phyloP scores from a whole-genome alignment of 2,888 invertebrate genomes.

The Tribolium freemani region DNA sequence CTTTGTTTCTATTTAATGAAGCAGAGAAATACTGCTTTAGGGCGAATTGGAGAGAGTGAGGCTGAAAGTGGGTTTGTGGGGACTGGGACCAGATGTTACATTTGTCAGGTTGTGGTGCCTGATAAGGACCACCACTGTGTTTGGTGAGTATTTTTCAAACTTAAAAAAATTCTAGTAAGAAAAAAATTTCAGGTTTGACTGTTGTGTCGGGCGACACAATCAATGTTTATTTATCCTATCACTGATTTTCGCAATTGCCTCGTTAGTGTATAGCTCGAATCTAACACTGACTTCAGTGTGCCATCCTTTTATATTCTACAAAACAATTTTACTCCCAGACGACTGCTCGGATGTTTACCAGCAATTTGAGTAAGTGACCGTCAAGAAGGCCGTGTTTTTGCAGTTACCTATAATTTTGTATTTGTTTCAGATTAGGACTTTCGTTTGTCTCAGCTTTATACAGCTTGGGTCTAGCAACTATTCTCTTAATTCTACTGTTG shows the following conservation, averaged over 20 bases:
- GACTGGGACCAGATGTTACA: constrained; percentile 84
- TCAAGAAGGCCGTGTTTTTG: too few species aligned
- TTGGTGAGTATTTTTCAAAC: constrained; percentile 73
- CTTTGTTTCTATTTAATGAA: constrained; percentile 67
- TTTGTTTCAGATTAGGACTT: constrained; percentile 57
- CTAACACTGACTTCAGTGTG: constrained; percentile 90
- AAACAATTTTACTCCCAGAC: constrained; percentile 81
- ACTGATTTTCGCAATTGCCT: constrained; percentile 75
- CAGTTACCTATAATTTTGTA: too few species aligned
- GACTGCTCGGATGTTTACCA: constrained; percentile 89
- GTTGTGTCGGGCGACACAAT: constrained; percentile 87
- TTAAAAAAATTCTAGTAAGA: constrained; percentile 1
- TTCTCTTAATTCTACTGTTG: constrained; percentile 55
- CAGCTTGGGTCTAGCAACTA: constrained; percentile 56
- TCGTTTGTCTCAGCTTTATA: constrained; percentile 62
- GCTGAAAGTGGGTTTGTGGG: constrained; percentile 68
- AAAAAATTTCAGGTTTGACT: constrained; percentile 76
- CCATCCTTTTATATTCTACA: constrained; percentile 80
- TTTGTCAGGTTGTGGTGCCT: constrained; percentile 86
- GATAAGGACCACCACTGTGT: constrained; percentile 85
- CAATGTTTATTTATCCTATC: constrained; percentile 81
- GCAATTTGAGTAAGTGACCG: constrained; percentile 83
- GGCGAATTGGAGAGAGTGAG: constrained; percentile 61
- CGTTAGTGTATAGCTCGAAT: constrained; percentile 82
- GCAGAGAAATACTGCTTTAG: constrained; percentile 53